A percentile compares a stretch with the other conserved stretches of the same genome.
These are phyloP conservation scores for Lutjanus erythropterus DNA, from an alignment of 2,113 vertebrate species.

Conservation along the genomic window DNA sequence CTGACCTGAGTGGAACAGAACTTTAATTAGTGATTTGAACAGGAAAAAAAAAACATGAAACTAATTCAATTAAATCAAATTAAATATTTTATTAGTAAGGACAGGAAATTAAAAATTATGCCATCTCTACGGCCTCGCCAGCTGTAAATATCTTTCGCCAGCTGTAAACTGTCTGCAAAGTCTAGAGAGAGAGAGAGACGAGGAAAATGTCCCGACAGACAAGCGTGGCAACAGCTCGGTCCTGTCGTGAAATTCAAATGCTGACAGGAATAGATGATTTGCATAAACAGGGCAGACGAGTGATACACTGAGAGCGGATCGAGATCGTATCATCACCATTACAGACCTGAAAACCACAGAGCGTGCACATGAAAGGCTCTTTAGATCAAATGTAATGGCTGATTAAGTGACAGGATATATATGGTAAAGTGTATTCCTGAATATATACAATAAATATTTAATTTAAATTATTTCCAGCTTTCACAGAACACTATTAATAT, in stretches of 20 bases:
- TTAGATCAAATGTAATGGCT: conserved; percentile 3
- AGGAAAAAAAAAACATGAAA: neutral
- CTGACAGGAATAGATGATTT: conserved; percentile 51
- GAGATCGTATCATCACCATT: neutral
- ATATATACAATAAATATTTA: neutral
- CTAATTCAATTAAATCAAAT: too few species aligned
- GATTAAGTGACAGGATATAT: neutral
- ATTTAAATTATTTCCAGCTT: neutral
- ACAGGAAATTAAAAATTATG: neutral
- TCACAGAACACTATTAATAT: neutral
- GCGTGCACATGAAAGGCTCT: neutral
- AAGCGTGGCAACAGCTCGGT: conserved; percentile 26
- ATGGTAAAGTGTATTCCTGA: neutral
- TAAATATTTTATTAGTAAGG: neutral
- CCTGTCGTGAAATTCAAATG: conserved; percentile 40
- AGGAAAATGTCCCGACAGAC: conserved; percentile 17
- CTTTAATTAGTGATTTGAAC: neutral
- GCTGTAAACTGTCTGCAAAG: neutral
- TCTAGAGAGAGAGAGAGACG: neutral
- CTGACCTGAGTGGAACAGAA: too few species aligned
- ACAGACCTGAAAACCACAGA: neutral
- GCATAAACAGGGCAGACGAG: conserved; percentile 33
- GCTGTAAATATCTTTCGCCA: neutral
- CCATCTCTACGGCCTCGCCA: neutral
- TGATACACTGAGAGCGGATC: conserved; percentile 11